Evolutionary conservation across 2,797 vertebrate species (phyloP).

Genomic region (Hemibagrus guttatus): DNA sequence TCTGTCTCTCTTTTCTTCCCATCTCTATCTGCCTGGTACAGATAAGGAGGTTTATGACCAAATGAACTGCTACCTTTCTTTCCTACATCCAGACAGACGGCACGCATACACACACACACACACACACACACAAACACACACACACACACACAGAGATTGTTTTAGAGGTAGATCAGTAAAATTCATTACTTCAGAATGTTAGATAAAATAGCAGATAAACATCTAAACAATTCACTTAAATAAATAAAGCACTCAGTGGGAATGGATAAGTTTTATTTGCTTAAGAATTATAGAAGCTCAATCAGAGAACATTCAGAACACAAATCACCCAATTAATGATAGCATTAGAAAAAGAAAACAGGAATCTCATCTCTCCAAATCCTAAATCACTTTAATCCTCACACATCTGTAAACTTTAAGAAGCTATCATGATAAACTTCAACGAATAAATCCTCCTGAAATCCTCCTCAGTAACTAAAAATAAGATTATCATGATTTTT

Average conservation of each 20-base stretch:
- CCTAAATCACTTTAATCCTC: neutral
- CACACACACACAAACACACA: neutral
- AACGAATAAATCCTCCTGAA: neutral
- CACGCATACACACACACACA: neutral
- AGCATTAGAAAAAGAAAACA: neutral
- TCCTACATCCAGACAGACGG: conserved; percentile 59
- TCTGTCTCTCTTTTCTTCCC: neutral
- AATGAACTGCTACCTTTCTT: conserved; percentile 71
- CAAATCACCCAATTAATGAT: neutral
- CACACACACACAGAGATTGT: neutral
- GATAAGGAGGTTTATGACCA: conserved; percentile 88
- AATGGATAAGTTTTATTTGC: neutral
- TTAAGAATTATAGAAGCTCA: neutral
- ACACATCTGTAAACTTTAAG: neutral
- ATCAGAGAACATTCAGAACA: neutral
- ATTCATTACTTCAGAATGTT: neutral
- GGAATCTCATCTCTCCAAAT: neutral
- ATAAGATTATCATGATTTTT: neutral
- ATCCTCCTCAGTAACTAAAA: neutral
- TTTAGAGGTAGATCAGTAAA: neutral
- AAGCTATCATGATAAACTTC: neutral
- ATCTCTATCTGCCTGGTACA: conserved; percentile 73
- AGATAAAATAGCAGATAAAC: neutral
- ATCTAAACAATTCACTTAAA: neutral
- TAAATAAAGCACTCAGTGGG: neutral